phyloP scores from a whole-genome alignment of 2,797 vertebrate genomes.

The Sebastes trivittatus region DNA sequence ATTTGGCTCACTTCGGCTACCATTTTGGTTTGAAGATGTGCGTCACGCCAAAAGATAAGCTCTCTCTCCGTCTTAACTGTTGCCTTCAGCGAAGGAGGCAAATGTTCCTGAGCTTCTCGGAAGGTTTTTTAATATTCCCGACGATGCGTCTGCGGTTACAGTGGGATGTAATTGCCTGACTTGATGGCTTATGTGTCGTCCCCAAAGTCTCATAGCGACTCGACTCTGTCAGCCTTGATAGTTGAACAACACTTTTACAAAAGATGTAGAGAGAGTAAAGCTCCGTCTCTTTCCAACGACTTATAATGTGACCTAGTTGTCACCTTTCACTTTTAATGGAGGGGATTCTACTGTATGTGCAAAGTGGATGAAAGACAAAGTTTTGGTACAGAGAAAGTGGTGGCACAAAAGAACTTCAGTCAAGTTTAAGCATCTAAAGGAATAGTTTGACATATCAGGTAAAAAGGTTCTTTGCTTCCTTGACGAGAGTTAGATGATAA shows the following conservation, averaged over 20 bases:
- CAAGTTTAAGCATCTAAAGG: neutral
- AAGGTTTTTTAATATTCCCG: conserved; percentile 23
- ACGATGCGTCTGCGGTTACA: conserved; percentile 7
- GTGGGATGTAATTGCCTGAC: conserved; percentile 22
- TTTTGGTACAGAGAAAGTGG: neutral
- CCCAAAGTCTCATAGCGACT: conserved; percentile 9
- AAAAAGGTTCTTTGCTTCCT: neutral
- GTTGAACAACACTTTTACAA: conserved; percentile 2
- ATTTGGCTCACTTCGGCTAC: conserved; percentile 33
- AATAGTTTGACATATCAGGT: neutral
- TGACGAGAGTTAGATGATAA: neutral
- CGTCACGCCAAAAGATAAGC: conserved; percentile 32
- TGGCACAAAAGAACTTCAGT: neutral
- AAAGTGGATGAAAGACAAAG: neutral
- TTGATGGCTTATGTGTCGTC: conserved; percentile 11
- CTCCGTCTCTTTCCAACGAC: neutral
- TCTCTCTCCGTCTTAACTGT: neutral
- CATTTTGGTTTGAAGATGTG: conserved; percentile 38
- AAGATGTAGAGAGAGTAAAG: neutral
- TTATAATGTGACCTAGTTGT: neutral
- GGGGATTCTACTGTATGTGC: neutral
- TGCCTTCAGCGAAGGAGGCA: conserved; percentile 12
- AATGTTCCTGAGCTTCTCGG: conserved; percentile 10
- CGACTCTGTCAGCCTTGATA: conserved; percentile 2
- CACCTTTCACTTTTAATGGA: neutral